phyloP scores from a whole-genome alignment of 2,888 invertebrate genomes.

The Polyommatus iphigenia region DNA sequence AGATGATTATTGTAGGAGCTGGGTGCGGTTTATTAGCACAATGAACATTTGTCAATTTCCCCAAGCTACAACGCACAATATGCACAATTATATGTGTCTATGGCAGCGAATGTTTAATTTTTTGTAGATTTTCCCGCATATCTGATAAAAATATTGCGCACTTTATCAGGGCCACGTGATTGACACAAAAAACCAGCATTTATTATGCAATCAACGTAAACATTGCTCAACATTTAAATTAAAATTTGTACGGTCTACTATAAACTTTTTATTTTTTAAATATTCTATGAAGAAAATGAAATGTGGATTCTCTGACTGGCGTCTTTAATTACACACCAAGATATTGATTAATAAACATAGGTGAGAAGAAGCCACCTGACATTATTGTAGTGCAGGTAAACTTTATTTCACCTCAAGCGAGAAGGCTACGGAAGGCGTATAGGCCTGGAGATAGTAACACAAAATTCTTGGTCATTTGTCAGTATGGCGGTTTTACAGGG shows the following conservation, averaged over 20 bases:
- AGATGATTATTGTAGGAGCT: neutral
- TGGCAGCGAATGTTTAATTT: neutral
- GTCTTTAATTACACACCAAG: too few relatives aligned
- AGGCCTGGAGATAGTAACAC: too few relatives aligned
- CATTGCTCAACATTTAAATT: neutral
- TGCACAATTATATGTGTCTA: neutral
- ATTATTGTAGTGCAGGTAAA: neutral
- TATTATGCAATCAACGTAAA: constrained; percentile 7
- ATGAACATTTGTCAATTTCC: neutral
- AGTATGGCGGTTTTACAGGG: too few relatives aligned
- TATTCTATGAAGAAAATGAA: too few relatives aligned
- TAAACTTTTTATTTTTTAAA: too few relatives aligned
- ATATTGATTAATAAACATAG: neutral
- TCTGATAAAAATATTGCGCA: constrained; percentile 25
- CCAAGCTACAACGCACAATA: neutral
- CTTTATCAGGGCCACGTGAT: neutral
- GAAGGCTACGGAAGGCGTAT: too few relatives aligned
- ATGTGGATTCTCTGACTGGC: too few relatives aligned
- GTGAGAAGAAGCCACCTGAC: neutral
- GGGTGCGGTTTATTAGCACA: neutral
- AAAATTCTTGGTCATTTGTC: too few relatives aligned
- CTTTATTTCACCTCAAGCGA: neutral
- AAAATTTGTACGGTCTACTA: too few relatives aligned
- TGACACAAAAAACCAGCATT: constrained; percentile 5
- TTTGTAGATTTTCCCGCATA: neutral